These are phyloP conservation scores for Probaryconus sp. DNA, from an alignment of 1,140 invertebrate genomes.

Conservation along the genomic window DNA sequence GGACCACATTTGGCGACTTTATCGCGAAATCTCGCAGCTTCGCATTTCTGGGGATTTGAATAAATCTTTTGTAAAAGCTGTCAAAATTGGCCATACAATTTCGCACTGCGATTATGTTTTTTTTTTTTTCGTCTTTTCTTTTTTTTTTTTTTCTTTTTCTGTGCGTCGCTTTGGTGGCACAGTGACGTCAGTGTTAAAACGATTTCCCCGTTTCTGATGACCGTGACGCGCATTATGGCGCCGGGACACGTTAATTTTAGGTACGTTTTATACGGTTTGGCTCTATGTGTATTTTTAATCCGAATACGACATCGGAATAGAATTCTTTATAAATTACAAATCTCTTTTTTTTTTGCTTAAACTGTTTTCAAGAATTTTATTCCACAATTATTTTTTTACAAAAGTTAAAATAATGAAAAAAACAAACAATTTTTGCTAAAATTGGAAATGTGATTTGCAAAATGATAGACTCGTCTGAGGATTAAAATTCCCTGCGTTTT, in stretches of 20 bases:
- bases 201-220: slow-evolving; percentile 10
- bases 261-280: not conserved
- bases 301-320: slow-evolving; percentile 1
- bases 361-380: too few relatives aligned
- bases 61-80: slow-evolving; percentile 4
- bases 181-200: slow-evolving; percentile 16
- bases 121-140: too few relatives aligned
- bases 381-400: too few relatives aligned
- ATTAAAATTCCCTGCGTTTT: too few relatives aligned
- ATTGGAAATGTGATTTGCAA: too few relatives aligned
- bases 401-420: too few relatives aligned
- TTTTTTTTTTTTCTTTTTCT: not conserved
- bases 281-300: slow-evolving; percentile 12
- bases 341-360: not conserved
- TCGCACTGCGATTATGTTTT: too few relatives aligned
- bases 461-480: too few relatives aligned
- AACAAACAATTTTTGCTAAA: too few relatives aligned
- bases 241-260: slow-evolving; percentile 16
- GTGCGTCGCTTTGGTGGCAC: not conserved
- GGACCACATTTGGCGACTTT: slow-evolving; percentile 3
- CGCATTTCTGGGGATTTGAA: too few relatives aligned
- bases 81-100: not conserved
- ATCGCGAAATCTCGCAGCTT: slow-evolving; percentile 10
- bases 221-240: slow-evolving; percentile 15
- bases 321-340: too few relatives aligned